Conservation (phyloP, 2,797 vertebrate species). For the Betta splendens region DNA sequence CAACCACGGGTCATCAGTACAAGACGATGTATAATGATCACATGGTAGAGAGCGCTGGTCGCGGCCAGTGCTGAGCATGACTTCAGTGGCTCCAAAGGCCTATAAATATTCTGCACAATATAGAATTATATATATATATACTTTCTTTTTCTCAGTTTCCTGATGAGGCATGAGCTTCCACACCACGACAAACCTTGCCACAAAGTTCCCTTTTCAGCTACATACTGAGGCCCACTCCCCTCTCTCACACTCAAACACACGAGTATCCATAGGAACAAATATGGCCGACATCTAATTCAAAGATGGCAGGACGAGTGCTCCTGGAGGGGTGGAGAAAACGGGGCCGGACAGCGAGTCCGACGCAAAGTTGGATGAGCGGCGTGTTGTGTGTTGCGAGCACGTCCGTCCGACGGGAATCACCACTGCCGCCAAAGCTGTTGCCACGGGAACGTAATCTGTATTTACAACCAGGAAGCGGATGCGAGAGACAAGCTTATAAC, state of each 20-base stretch:
- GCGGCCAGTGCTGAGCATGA: conserved; percentile 73
- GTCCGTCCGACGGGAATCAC: conserved; percentile 19
- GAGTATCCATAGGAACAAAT: conserved; percentile 75
- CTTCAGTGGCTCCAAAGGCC: conserved; percentile 81
- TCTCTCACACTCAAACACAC: conserved; percentile 32
- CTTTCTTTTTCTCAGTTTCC: conserved; percentile 42
- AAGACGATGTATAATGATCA: conserved; percentile 85
- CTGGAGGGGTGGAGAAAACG: conserved; percentile 37
- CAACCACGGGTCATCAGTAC: conserved; percentile 84
- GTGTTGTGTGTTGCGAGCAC: conserved; percentile 3
- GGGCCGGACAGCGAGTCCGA: conserved; percentile 23
- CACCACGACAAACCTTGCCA: conserved; percentile 48
- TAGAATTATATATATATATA: conserved; percentile 77
- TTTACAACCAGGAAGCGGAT: conserved; percentile 63
- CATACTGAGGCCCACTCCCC: conserved; percentile 63
- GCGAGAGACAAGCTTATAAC: conserved; percentile 40
- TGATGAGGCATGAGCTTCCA: conserved; percentile 51
- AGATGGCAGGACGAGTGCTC: conserved; percentile 65
- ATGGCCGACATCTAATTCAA: conserved; percentile 71
- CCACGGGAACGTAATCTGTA: conserved; percentile 9
- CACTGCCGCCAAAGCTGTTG: conserved; percentile 22
- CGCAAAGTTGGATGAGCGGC: conserved; percentile 17
- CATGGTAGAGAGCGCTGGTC: conserved; percentile 77
- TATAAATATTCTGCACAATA: conserved; percentile 86
- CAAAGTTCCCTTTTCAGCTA: conserved; percentile 69